A percentile compares a stretch with the other conserved stretches of the same genome.
Conservation (phyloP, 2,113 vertebrate species). For the Solea solea region DNA sequence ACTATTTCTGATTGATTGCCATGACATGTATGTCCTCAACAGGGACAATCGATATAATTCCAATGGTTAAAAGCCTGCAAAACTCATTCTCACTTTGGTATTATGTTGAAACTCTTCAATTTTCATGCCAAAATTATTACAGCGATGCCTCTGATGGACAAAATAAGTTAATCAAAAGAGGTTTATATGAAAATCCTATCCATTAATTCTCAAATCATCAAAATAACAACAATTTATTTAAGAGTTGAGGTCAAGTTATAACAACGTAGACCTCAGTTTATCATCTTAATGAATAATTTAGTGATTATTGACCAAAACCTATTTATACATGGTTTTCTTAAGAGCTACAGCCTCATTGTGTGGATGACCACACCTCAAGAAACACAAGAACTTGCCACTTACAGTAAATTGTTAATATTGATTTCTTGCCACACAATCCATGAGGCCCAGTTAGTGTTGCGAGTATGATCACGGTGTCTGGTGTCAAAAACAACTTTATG, state of each 20-base stretch:
- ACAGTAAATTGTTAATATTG: constrained; percentile 54
- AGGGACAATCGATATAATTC: no score
- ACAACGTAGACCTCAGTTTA: constrained; percentile 64
- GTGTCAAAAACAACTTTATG: constrained; percentile 49
- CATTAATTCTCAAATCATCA: constrained; percentile 14
- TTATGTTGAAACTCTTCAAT: no score
- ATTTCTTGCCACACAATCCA: constrained; percentile 43
- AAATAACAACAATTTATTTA: constrained; percentile 23
- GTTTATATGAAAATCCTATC: not conserved
- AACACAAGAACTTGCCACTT: constrained; percentile 60
- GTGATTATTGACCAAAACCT: constrained; percentile 73
- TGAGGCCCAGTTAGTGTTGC: constrained; percentile 19
- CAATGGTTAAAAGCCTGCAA: no score
- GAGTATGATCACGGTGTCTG: constrained; percentile 25
- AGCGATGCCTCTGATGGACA: no score
- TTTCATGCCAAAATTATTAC: no score
- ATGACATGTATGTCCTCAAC: no score
- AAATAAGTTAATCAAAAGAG: no score
- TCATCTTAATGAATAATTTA: constrained; percentile 78
- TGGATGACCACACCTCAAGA: constrained; percentile 48
- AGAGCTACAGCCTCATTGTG: constrained; percentile 39
- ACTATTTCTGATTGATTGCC: no score
- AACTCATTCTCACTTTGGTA: no score
- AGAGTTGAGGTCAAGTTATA: constrained; percentile 48
- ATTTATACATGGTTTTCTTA: constrained; percentile 61